phyloP scores from a whole-genome alignment of 2,888 invertebrate genomes.

The Volucella zonaria region DNA sequence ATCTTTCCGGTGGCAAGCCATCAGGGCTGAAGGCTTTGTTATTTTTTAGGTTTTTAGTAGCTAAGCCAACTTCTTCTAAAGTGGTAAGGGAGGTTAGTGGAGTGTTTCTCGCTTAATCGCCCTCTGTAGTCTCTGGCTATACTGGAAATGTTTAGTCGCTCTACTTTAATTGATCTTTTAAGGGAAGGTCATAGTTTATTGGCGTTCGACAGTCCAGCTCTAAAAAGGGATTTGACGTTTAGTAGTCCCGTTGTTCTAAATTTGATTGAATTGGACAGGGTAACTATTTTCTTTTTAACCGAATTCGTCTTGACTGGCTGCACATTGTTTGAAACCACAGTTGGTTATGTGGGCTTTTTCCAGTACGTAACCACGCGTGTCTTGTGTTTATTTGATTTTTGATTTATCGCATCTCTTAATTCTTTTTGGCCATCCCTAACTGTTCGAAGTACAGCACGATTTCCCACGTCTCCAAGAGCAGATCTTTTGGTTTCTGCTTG shows the following conservation, averaged over 20 bases:
- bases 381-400: slow-evolving; percentile 78
- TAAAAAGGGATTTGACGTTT: background rate
- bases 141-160: too few species aligned
- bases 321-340: slow-evolving; percentile 31
- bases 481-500: slow-evolving; percentile 80
- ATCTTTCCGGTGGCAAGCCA: too few species aligned
- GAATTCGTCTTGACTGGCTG: slow-evolving; percentile 50
- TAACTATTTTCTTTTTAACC: slow-evolving; percentile 67
- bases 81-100: too few species aligned
- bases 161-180: too few species aligned
- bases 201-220: too few species aligned
- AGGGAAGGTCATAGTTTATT: too few species aligned
- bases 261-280: slow-evolving; percentile 79
- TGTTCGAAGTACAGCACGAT: slow-evolving; percentile 81
- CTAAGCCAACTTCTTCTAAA: too few species aligned
- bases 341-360: slow-evolving; percentile 77
- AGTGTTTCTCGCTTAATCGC: too few species aligned
- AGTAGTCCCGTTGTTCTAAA: slow-evolving; percentile 56
- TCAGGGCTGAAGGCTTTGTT: too few species aligned
- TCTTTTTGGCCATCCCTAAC: slow-evolving; percentile 79
- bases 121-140: too few species aligned
- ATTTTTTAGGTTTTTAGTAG: too few species aligned
- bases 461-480: slow-evolving; percentile 84
- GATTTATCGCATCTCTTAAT: slow-evolving; percentile 78
- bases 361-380: slow-evolving; percentile 81